Evolutionary conservation across 2,797 vertebrate species (phyloP).

Genomic region (Coracias cyanogaster): DNA sequence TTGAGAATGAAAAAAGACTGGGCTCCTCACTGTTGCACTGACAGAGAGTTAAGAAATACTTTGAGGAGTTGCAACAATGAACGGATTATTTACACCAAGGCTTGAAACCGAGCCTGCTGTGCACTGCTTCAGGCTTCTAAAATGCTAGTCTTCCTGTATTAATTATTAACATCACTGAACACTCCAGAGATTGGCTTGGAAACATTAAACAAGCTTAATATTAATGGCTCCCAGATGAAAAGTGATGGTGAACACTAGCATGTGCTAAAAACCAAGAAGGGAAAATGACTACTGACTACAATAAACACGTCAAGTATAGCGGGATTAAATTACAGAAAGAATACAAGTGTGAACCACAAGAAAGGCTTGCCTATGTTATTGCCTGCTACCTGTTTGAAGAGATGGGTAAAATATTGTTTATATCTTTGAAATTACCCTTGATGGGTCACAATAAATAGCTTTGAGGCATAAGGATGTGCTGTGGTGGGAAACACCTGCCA

Average conservation of each 20-base stretch:
- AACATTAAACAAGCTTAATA: slow-evolving; percentile 54
- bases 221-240: slow-evolving; percentile 61
- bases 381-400: neutral
- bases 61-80: neutral
- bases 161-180: slow-evolving; percentile 50
- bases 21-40: neutral
- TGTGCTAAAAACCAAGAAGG: slow-evolving; percentile 3
- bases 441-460: neutral
- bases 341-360: neutral
- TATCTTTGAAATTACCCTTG: neutral
- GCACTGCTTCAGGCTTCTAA: neutral
- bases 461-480: neutral
- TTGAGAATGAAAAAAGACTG: neutral
- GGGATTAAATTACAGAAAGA: slow-evolving; percentile 1
- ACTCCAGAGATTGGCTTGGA: slow-evolving; percentile 32
- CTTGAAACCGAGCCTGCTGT: neutral
- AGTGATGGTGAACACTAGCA: neutral
- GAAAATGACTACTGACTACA: slow-evolving; percentile 34
- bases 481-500: neutral
- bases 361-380: neutral
- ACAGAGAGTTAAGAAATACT: neutral
- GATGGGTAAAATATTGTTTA: neutral
- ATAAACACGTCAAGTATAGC: slow-evolving; percentile 6
- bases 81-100: neutral
- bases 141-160: neutral